phyloP scores from a whole-genome alignment of 2,797 vertebrate genomes.

The Protosalanx chinensis region DNA sequence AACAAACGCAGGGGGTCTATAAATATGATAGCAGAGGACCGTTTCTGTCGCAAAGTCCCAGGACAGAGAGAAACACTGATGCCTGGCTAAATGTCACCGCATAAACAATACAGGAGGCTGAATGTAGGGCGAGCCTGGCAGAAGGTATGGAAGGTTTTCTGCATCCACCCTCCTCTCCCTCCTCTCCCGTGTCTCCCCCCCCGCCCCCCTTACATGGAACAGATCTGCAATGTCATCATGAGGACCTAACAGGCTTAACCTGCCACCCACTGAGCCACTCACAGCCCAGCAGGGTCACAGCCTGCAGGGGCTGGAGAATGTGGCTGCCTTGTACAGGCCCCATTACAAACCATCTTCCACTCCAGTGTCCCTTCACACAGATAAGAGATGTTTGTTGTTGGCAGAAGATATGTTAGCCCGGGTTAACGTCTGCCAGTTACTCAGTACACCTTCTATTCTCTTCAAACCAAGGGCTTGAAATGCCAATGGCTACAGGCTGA shows the following conservation, averaged over 20 bases:
- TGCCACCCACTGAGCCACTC: conserved; percentile 47
- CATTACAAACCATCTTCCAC: not conserved
- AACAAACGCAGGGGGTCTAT: conserved; percentile 57
- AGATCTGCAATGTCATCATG: conserved; percentile 43
- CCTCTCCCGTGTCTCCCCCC: not conserved
- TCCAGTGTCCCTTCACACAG: conserved; percentile 32
- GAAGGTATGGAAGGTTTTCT: conserved; percentile 33
- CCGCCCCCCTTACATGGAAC: conserved; percentile 16
- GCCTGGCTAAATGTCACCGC: conserved; percentile 45
- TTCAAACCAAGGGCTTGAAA: conserved; percentile 16
- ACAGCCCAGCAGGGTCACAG: conserved; percentile 36
- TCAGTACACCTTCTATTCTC: conserved; percentile 26
- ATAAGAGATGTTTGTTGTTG: conserved; percentile 41
- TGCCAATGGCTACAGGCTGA: conserved; percentile 23
- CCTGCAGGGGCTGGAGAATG: conserved; percentile 35
- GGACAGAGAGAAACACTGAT: conserved; percentile 39
- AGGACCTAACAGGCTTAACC: conserved; percentile 59
- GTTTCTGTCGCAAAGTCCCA: conserved; percentile 44
- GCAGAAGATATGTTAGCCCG: conserved; percentile 25
- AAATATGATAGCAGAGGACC: conserved; percentile 53
- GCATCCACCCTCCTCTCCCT: not conserved
- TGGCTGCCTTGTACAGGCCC: conserved; percentile 22
- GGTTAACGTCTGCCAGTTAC: not conserved
- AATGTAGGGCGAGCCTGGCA: conserved; percentile 16
- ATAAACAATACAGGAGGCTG: conserved; percentile 33